Base-by-base conservation (phyloP, 37 sponge, comb jelly and placozoan species). In the Mnemiopsis leidyi region DNA sequence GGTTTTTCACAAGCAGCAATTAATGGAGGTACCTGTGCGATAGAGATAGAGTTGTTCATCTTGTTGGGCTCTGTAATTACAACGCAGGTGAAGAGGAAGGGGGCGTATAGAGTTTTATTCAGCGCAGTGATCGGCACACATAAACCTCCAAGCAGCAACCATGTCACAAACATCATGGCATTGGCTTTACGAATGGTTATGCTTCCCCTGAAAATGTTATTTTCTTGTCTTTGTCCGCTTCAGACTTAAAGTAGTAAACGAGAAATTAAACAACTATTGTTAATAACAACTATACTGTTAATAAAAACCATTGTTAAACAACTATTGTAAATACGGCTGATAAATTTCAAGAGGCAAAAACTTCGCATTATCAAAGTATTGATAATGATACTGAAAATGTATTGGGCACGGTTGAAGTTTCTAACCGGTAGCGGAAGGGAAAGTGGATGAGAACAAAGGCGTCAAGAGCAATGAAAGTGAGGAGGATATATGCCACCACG, bases 381-480 rank as follows among this genome's bases (percentile, higher is more conserved):
- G n/a, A n/a, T n/a, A n/a, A n/a, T n/a, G n/a, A n/a, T n/a, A n/a
- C n/a, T n/a, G n/a, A n/a, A n/a, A n/a, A n/a, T n/a, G n/a, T n/a
- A n/a, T n/a, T n/a, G n/a, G n/a, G n/a, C n/a, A n/a, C 61, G 61
- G 13, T 18, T 48, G 61, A 48, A 5, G 61, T 5, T 18, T 48
- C 61, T 48, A 5, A 79, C 82, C 37, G 26, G 37, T 79, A 79
- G 7, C 82, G 34, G 36, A 79, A 79, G 9, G 82, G 82, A 36
- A 29, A 79, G 37, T 79, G 82, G 2, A 79, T 32, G 37, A 79
- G 34, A 36, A 79, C 1, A 29, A 23, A 79, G 13, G 82, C 37
- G 82, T 79, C 82, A 36, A 79, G 82, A 34, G 82, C 82, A 35
- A 79, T 79, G 29, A 79, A 33, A 13, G 37, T 36, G 36, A 79